A percentile compares a stretch with the other conserved stretches of the same genome.
Evolutionary conservation across 1,140 invertebrate genomes (phyloP).

Genomic region (Steinernema feltiae): DNA sequence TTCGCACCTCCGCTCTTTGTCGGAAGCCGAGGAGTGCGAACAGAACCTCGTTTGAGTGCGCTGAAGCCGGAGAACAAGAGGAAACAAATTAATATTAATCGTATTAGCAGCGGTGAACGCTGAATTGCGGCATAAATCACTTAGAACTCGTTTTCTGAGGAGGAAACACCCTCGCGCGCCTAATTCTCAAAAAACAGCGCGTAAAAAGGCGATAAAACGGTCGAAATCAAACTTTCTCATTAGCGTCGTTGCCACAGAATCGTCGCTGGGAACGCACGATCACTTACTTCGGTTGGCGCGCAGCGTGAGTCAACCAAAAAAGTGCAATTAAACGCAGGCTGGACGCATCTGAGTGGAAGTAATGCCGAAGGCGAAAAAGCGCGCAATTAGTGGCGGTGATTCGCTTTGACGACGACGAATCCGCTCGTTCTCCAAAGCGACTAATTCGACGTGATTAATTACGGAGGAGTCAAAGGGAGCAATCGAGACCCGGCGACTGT

Average conservation of each 20-base stretch:
- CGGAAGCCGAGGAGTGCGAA: too few species aligned
- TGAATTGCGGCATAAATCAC: too few species aligned
- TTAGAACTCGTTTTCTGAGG: neutral
- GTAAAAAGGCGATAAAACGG: constrained; percentile 1
- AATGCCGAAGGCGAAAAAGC: constrained; percentile 5
- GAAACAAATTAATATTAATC: too few species aligned
- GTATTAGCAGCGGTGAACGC: too few species aligned
- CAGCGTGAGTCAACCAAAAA: neutral
- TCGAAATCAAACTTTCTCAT: constrained; percentile 8
- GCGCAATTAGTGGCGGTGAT: constrained; percentile 13
- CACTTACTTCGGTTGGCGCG: too few species aligned
- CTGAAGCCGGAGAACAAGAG: too few species aligned
- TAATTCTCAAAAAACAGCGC: neutral
- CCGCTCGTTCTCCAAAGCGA: neutral
- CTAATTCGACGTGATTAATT: constrained; percentile 13
- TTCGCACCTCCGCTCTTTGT: neutral
- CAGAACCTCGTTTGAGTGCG: too few species aligned
- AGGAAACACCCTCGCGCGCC: neutral
- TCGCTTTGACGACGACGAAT: neutral
- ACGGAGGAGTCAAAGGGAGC: neutral
- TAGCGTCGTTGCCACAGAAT: neutral
- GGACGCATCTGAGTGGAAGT: neutral
- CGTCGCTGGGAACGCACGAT: neutral
- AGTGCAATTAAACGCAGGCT: neutral
- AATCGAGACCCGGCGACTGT: neutral